Percentiles rank a stretch among this genome's conserved stretches.
Conservation (phyloP, 2,113 vertebrate species). For the Burhinus bistriatus region DNA sequence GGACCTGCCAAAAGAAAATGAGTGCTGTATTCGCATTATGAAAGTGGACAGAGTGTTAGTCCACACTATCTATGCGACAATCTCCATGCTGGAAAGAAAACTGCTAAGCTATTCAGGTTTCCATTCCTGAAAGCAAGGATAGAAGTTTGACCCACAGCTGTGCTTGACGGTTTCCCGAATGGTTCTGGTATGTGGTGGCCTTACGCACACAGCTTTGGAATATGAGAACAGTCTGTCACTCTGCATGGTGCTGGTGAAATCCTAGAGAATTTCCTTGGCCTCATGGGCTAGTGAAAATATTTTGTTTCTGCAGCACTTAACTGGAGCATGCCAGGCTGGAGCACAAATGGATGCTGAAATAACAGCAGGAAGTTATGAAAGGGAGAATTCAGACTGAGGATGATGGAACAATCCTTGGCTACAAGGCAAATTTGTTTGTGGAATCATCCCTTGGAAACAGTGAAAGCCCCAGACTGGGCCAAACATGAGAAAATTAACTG, state of each 20-base stretch:
- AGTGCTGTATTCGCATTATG: background rate
- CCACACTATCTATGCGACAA: background rate
- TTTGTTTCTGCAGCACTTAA: background rate
- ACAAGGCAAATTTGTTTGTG: background rate
- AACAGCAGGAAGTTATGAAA: constrained; percentile 4
- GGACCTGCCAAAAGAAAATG: background rate
- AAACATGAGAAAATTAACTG: background rate
- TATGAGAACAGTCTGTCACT: background rate
- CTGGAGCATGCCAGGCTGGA: background rate
- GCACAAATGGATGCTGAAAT: background rate
- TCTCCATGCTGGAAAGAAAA: background rate
- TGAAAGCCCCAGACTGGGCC: background rate
- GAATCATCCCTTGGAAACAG: background rate
- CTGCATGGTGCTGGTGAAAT: background rate
- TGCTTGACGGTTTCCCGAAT: background rate
- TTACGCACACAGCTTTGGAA: background rate
- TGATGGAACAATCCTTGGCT: constrained; percentile 3
- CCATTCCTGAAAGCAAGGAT: background rate
- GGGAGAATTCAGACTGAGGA: background rate
- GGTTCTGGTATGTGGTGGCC: background rate
- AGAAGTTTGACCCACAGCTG: background rate
- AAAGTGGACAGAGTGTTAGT: background rate
- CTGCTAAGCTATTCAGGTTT: background rate
- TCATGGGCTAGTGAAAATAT: background rate
- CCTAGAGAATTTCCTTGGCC: background rate